Conservation (phyloP, 2,888 invertebrate species). For the Choreutis nemorana region DNA sequence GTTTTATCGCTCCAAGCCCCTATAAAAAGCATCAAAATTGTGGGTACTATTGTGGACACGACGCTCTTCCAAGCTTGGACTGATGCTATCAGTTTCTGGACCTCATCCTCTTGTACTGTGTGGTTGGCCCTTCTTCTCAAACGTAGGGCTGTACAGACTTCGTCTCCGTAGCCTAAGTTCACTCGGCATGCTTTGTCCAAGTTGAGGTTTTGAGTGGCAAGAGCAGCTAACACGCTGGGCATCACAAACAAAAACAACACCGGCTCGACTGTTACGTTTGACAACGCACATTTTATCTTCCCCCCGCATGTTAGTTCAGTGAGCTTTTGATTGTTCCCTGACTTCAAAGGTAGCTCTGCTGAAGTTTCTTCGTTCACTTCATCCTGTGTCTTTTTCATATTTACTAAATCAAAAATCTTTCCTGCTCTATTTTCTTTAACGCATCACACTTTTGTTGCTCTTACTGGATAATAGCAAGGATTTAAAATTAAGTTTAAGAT, state of each 20-base stretch:
- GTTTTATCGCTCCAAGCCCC: slow-evolving; percentile 71
- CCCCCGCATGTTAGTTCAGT: slow-evolving; percentile 43
- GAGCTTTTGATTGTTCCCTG: too few relatives aligned
- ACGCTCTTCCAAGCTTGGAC: slow-evolving; percentile 65
- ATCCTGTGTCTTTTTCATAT: too few relatives aligned
- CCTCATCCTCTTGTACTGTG: slow-evolving; percentile 70
- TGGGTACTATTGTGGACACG: slow-evolving; percentile 60
- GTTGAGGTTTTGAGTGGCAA: slow-evolving; percentile 85
- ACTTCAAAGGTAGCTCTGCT: slow-evolving; percentile 26
- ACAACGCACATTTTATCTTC: slow-evolving; percentile 53
- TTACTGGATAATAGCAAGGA: slow-evolving; percentile 2
- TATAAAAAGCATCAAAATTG: slow-evolving; percentile 63
- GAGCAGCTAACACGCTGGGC: slow-evolving; percentile 71
- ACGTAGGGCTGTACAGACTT: slow-evolving; percentile 76
- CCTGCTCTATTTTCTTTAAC: slow-evolving; percentile 19
- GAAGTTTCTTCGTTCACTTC: slow-evolving; percentile 24
- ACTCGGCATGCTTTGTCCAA: slow-evolving; percentile 87
- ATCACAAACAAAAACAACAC: slow-evolving; percentile 71
- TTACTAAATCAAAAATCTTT: slow-evolving; percentile 10
- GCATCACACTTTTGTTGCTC: slow-evolving; percentile 23
- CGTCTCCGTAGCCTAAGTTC: slow-evolving; percentile 73
- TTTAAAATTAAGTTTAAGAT: slow-evolving; percentile 8
- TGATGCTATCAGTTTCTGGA: slow-evolving; percentile 65
- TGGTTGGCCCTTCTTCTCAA: slow-evolving; percentile 73
- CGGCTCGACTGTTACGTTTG: slow-evolving; percentile 73